Base-by-base conservation (phyloP, 1,140 invertebrate species). In the Nomia melanderi region DNA sequence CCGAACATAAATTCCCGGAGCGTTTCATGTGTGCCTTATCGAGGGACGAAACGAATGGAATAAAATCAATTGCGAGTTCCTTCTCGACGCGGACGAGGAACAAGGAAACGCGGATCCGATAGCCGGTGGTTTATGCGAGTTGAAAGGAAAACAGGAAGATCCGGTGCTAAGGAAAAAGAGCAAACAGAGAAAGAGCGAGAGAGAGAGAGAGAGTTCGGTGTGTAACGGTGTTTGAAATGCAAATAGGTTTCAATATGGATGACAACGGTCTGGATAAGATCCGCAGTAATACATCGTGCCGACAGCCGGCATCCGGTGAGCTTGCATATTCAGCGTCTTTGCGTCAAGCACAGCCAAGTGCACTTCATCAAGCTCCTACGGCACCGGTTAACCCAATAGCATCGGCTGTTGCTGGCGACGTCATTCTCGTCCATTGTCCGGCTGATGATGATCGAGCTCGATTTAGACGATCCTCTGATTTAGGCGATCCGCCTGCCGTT, bases 281-380 rank as follows among this genome's bases (percentile, higher is more conserved):
- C 88, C 88, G 90, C 89, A 89, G 90, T 91, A 91, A 91, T 91
- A 90, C 87, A 90, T 91, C 89, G 90, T 85, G 87, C 78, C 86
- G 90, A 91, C 90, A 90, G 86, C 79, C 85, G 86, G 87, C 90
- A 90, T 91, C 90, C 90, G 90, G 90, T 86, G 87, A 86, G 83
- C 88, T 87, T 91, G 89, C 90, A 91, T 91, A 91, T 91, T 91
- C 90, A 91, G 90, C 83, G 82, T 79, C 86, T 85, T 87, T 78
- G 84, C 85, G 88, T 90, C 86, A 86, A 88, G 84, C 84, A 87
- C 85, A 83, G 78, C 79, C 81, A 83, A 88, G 86, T 85, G 84
- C 82, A 90, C 88, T 90, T 90, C 79, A 89, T 90, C 88, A 88
- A 90, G 85, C 85, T 82, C 72, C 83, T 81, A 70, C 78, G 79